Percentiles rank a stretch among this genome's conserved stretches.
These are phyloP conservation scores for Pseudorhombus dupliciocellatus DNA, from an alignment of 2,113 vertebrate genomes.

Conservation along the genomic window DNA sequence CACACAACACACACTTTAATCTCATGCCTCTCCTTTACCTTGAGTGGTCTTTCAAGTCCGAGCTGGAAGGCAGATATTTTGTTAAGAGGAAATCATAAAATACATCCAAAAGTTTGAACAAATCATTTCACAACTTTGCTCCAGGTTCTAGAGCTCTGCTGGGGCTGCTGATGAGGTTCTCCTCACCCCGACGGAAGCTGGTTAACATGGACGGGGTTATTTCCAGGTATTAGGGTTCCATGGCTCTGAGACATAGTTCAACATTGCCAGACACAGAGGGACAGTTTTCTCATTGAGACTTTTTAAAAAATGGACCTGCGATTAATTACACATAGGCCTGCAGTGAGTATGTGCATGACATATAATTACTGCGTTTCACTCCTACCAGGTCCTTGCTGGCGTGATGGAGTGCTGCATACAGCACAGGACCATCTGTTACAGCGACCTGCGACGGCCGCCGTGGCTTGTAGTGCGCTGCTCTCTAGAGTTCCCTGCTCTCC, in stretches of 20 bases:
- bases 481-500: constrained; percentile 33
- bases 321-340: constrained; percentile 57
- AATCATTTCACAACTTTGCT: constrained; percentile 66
- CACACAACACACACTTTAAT: constrained; percentile 16
- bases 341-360: constrained; percentile 56
- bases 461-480: constrained; percentile 67
- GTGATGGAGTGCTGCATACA: constrained; percentile 45
- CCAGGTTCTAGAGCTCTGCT: constrained; percentile 47
- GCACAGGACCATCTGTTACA: constrained; percentile 39
- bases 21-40: constrained; percentile 45
- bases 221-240: constrained; percentile 24
- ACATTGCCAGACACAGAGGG: constrained; percentile 35
- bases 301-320: constrained; percentile 44
- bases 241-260: constrained; percentile 38
- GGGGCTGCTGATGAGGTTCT: constrained; percentile 52
- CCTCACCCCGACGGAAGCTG: neutral
- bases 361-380: constrained; percentile 58
- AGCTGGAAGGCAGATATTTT: constrained; percentile 50
- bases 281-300: constrained; percentile 41
- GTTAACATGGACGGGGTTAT: constrained; percentile 7
- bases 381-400: constrained; percentile 43
- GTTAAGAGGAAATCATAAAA: constrained; percentile 42
- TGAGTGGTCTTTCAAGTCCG: constrained; percentile 54
- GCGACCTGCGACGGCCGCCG: neutral
- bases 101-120: constrained; percentile 64